Base-by-base conservation (phyloP, 2,113 vertebrate species). In the Lepus americanus region DNA sequence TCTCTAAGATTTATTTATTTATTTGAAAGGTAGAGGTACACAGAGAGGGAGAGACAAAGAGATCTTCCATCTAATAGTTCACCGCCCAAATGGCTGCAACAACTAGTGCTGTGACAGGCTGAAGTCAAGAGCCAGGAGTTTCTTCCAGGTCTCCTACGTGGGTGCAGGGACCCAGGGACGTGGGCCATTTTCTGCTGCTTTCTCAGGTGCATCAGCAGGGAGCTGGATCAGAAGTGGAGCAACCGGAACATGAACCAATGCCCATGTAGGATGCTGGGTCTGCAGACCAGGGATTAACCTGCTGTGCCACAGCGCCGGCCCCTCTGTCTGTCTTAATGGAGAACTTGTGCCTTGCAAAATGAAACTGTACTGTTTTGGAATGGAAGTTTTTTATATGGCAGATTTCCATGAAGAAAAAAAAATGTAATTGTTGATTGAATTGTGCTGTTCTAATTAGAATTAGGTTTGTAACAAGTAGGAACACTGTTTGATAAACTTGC, bases 391-490 rank as follows among this genome's bases (percentile, higher is more conserved):
- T 92, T 67, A 86, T 92, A 61, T 88, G 69, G 81, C 93, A 96
- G 51, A 95, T 95, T 97, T 96, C 94, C 94, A 85, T 79, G 72
- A 95, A 96, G 92, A 74, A 94, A 92, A 89, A 93, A 89, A 93
- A 91, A 53, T 76, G 53, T 92, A 92, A 93, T 97, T 93, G 95
- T 96, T 95, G 95, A 96, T 79, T 87, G 93, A 93, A 74, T 95
- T 92, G 64, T 85, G 77, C 91, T 93, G 33, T 94, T 96, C 79
- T 93, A 94, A 94, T 96, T 93, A 91, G 89, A 97, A 97, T 95
- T 95, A 95, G 72, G 86, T 78, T 95, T 63, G 76, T 93, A 95
- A 96, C 69, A 82, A 93, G 87, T 51, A 87, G 64, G 80, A 95
- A 87, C 72, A 90, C 51, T 92, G 53, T 95, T 93, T 89, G 94